Percentiles rank a stretch among this genome's conserved stretches.
These are phyloP conservation scores for Entosphenus tridentatus DNA, from an alignment of 2,113 vertebrate genomes.

Conservation along the genomic window DNA sequence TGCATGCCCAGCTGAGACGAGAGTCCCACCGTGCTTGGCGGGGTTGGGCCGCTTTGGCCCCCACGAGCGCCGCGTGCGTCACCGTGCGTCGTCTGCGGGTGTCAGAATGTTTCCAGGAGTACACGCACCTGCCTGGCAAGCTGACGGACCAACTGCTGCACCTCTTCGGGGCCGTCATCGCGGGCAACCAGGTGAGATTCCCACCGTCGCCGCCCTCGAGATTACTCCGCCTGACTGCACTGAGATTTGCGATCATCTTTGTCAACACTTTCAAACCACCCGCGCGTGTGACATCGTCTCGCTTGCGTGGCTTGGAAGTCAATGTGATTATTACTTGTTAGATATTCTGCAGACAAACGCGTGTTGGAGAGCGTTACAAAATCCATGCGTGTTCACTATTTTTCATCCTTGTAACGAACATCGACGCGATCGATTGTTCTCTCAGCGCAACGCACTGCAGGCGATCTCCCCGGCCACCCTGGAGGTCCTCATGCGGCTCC, in stretches of 20 bases:
- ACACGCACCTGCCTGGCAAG: slow-evolving; percentile 25
- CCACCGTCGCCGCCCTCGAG: too few species aligned
- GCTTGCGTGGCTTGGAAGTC: background rate
- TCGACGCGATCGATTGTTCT: background rate
- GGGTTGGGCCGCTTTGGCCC: too few species aligned
- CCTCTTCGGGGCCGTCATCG: slow-evolving; percentile 53
- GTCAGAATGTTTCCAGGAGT: slow-evolving; percentile 38
- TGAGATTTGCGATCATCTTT: background rate
- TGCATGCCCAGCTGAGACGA: too few species aligned
- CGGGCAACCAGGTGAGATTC: slow-evolving; percentile 46
- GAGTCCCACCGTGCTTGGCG: too few species aligned
- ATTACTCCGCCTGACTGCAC: background rate
- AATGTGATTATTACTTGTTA: background rate
- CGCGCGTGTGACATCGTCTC: too few species aligned
- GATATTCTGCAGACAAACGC: background rate
- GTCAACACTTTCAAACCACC: background rate
- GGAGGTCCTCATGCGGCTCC: slow-evolving; percentile 41
- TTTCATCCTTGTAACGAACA: background rate
- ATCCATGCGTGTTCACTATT: background rate
- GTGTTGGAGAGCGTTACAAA: background rate
- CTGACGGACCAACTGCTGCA: slow-evolving; percentile 46
- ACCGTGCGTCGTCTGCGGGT: too few species aligned
- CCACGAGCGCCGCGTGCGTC: too few species aligned
- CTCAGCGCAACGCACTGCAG: slow-evolving; percentile 51
- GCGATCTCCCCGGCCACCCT: slow-evolving; percentile 33